Conservation (phyloP, 2,113 vertebrate genomes). For the Pomatorhinus ruficollis region DNA sequence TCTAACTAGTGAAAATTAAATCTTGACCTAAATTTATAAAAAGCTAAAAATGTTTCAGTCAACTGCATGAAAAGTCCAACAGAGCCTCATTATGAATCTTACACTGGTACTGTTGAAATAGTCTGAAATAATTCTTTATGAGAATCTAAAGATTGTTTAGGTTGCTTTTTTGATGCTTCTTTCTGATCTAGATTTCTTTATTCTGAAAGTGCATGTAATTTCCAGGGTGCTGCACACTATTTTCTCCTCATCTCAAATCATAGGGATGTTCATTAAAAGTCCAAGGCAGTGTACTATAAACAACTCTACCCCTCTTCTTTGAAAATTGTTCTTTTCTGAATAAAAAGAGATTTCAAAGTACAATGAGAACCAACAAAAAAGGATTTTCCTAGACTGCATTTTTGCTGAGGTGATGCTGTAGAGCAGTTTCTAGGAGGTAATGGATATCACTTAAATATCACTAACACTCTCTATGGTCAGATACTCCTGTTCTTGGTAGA, state of each 20-base stretch:
- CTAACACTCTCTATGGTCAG: neutral
- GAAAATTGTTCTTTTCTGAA: neutral
- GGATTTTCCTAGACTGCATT: neutral
- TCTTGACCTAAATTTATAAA: constrained; percentile 64
- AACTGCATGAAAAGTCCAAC: constrained; percentile 5
- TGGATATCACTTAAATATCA: no score
- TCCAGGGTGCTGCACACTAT: neutral
- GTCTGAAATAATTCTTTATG: constrained; percentile 4
- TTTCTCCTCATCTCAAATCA: constrained; percentile 9
- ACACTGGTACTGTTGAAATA: neutral
- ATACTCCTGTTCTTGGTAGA: neutral
- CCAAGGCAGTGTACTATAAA: neutral
- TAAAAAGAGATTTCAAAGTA: neutral
- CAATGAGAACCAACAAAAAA: neutral
- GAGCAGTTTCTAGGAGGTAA: neutral
- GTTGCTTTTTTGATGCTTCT: neutral
- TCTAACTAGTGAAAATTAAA: constrained; percentile 70
- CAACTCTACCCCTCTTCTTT: neutral
- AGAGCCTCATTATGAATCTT: neutral
- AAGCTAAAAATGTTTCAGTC: constrained; percentile 44
- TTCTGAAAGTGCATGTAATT: constrained; percentile 20
- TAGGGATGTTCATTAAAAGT: neutral
- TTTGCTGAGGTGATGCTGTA: neutral
- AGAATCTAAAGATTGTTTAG: neutral
- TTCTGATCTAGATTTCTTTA: constrained; percentile 39